Evolutionary conservation across 2,113 vertebrate species (phyloP), one percentile per base, ranked within the genome.

Genomic region (Peromyscus leucopus): DNA sequence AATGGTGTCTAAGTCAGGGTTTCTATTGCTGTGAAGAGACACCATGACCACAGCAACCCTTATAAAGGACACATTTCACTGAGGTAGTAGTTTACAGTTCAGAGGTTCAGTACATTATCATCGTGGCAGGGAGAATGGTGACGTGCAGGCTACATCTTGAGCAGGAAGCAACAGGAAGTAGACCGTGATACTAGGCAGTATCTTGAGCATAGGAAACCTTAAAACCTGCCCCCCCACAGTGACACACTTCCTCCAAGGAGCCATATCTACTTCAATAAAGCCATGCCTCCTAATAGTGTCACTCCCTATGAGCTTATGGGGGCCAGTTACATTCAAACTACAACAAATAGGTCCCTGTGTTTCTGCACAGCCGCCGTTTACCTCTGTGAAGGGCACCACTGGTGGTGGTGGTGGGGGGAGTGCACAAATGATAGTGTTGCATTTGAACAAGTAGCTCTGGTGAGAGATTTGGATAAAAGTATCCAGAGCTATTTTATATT

Each of bases 351-450:
- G 71, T 74, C 19, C 71, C 71, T 39, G 71, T 21, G n/a, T 1
- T 74, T 74, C 71, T 74, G 8, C 21, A 74, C 19, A 39, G 19
- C 19, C 22, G 71, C 19, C 71, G 22, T 74, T 74, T 74, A 22
- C 19, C 24, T 84, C 75, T 63, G 22, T 42, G n/a, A 42, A 55
- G 36, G 46, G 94, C 92, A 94, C 95, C 88, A 92, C 1, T 36
- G 13, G 93, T 7, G 10, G 65, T 12, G 69, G 2, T 12, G 69
- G 2, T 7, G 17, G 36, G 22, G 9, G 1, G 13, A 7, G 42
- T 39, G 17, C 71, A 97, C 13, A 96, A 96, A 94, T 95, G 94
- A 92, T 42, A 94, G 82, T 85, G 63, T 89, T n/a, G 59, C 51
- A 82, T 84, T 63, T 80, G 94, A 96, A 83, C 42, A 92, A 26